phyloP scores from a whole-genome alignment of 2,888 invertebrate genomes.

The Prosapia bicincta region DNA sequence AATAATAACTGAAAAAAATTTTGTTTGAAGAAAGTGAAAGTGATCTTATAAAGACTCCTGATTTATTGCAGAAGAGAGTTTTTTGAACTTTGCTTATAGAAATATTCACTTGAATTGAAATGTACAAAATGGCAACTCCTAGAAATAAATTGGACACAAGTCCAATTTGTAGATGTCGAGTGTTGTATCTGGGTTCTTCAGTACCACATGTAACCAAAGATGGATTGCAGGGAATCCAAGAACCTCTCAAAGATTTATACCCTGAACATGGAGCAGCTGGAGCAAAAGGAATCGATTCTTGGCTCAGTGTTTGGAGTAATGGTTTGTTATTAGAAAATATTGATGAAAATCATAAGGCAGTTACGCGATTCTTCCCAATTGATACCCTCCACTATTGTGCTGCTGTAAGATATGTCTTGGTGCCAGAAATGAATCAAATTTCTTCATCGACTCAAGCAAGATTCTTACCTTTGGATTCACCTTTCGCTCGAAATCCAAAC shows the following conservation, averaged over 20 bases:
- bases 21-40: no score
- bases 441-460: constrained; percentile 61
- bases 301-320: constrained; percentile 95
- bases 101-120: background rate
- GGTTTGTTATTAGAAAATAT: constrained; percentile 93
- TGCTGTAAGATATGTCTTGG: constrained; percentile 80
- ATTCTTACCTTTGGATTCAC: constrained; percentile 93
- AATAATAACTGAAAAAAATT: no score
- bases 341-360: constrained; percentile 89
- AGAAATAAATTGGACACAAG: constrained; percentile 60
- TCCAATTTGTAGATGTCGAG: constrained; percentile 93
- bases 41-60: no score
- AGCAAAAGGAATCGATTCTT: constrained; percentile 88
- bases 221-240: constrained; percentile 94
- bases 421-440: constrained; percentile 52
- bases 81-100: no score
- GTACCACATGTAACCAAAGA: constrained; percentile 97
- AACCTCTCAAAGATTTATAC: constrained; percentile 91
- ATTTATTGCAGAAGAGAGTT: no score
- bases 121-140: background rate
- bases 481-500: constrained; percentile 88
- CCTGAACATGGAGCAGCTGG: constrained; percentile 88
- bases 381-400: constrained; percentile 94
- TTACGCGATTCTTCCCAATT: constrained; percentile 93
- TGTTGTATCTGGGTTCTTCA: constrained; percentile 92